Base-by-base conservation (phyloP, 1,140 invertebrate genomes). In the Drosophila willistoni region DNA sequence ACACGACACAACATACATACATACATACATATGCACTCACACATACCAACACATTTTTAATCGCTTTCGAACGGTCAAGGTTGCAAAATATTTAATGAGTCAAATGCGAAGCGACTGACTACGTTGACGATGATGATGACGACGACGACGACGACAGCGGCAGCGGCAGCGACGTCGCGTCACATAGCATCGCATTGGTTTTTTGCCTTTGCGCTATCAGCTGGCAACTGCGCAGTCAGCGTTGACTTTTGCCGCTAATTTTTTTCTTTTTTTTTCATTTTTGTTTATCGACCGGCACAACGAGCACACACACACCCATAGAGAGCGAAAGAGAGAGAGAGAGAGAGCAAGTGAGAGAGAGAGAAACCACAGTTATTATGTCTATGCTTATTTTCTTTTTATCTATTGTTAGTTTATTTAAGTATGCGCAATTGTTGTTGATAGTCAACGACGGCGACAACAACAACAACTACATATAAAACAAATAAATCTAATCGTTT, bases 41-140 rank as follows among this genome's bases (percentile, higher is more conserved):
- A 12, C 39, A 62, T 17, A 41, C 57, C 64, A 74, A 64, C 55
- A 71, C 79, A 78, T 70, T 87, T 77, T 87, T 87, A 87, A 87
- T 87, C 83, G 83, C 83, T 86, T 86, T 87, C 83, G 77, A 87
- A 87, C 83, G 83, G 83, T 87, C 83, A 87, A 87, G 83, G 83
- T 87, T 87, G 83, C 83, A 87, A 87, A 87, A 87, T 87, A 87
- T 87, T 87, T 87, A 87, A 89, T 89, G 83, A 87, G 84, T 87
- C 84, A 83, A 87, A 89, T 67, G 84, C 83, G 79, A 71, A 33
- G 63, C 51, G 33, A 25, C 33, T 29, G 29, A 29, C 25, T 29
- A 29, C 25, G 25, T 29, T 29, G 25, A 29, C 29, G 62, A 47
- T n/a, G 41, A 61, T 59, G 68, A 13, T 9, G 61, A 13, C 14